These are phyloP conservation scores for Cephus pulcher DNA, from an alignment of 2,888 invertebrate genomes.

Conservation along the genomic window DNA sequence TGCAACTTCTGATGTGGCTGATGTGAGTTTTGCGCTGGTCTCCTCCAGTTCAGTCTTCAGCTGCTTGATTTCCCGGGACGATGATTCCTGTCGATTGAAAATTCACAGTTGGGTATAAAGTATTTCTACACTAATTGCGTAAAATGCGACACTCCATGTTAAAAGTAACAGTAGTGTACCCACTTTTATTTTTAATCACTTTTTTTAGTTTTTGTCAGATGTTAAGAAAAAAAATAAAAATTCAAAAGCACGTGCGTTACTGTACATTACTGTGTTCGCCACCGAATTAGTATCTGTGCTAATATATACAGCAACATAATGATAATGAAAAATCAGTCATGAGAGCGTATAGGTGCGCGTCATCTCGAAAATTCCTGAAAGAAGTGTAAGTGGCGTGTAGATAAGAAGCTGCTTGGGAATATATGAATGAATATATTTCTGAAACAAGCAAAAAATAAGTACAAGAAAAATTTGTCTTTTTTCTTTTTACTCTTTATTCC, in stretches of 20 bases:
- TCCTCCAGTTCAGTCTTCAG: conserved; percentile 52
- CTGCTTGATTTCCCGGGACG: conserved; percentile 49
- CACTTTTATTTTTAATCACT: background rate
- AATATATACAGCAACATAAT: background rate
- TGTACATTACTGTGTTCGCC: background rate
- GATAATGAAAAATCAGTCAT: background rate
- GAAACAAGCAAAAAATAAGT: conserved; percentile 60
- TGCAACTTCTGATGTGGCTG: conserved; percentile 46
- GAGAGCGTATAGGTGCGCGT: background rate
- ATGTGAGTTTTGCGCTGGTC: conserved; percentile 35
- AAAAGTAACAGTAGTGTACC: background rate
- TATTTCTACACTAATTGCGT: background rate
- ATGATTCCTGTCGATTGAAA: conserved; percentile 46
- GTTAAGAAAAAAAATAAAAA: too few relatives aligned
- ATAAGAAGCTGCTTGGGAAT: background rate
- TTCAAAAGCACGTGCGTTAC: background rate
- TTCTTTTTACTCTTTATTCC: conserved; percentile 25
- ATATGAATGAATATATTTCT: background rate
- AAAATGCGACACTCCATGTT: background rate
- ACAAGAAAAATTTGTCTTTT: conserved; percentile 36
- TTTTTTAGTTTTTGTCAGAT: background rate
- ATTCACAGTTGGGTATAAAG: background rate
- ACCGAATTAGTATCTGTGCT: background rate
- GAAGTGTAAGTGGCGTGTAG: background rate
- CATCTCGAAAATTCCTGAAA: background rate